Base-by-base conservation (phyloP, 2,113 vertebrate genomes). In the Speoplatyrhinus poulsoni region DNA sequence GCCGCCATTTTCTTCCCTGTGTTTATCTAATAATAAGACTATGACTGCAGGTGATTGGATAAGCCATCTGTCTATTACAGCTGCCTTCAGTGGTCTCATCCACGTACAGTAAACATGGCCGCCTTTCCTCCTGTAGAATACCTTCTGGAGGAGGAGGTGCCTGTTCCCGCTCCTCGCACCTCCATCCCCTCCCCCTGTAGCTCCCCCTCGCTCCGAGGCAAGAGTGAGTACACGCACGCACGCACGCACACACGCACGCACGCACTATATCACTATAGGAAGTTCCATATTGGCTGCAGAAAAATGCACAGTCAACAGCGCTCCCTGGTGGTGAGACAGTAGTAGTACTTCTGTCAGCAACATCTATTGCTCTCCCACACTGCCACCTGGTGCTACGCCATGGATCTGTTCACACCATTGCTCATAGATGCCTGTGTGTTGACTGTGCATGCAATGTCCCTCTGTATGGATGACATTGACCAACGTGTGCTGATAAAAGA, bases 151-250 rank as follows among this genome's bases (percentile, higher is more conserved):
- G 81, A 94, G 70, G 73, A 46, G 70, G 95, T 96, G 59, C 92
- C 87, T 1, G 93, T 41, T 57, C 89, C 93, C 46, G 87, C 92
- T 10, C 94, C 95, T 72, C 94, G 95, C 60, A 92, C 93, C 59
- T 94, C 90, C 0, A 52, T 95, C 82, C 89, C 94, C 48, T 94
- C 95, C 12, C 95, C 95, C 62, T 92, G 85, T 12, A 90, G 92
- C 67, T 96, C 95, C 70, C 92, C 95, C 0, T 94, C 94, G 67
- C 94, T 94, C 83, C 94, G 92, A 84, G 94, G 93, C 84, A 98
- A 97, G 92, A 95, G 96, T 98, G 92, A 95, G 94, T 75, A 58
- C 46, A 60, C 32, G 16, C 49, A 62, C 6, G 46, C 41, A 56
- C 62, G 56, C 59, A 15, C 36, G 0, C 6, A 19, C 41, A 1